Evolutionary conservation across 2,888 invertebrate species (phyloP), one percentile per base, ranked within the genome.

Genomic region (Frankliniella fusca): DNA sequence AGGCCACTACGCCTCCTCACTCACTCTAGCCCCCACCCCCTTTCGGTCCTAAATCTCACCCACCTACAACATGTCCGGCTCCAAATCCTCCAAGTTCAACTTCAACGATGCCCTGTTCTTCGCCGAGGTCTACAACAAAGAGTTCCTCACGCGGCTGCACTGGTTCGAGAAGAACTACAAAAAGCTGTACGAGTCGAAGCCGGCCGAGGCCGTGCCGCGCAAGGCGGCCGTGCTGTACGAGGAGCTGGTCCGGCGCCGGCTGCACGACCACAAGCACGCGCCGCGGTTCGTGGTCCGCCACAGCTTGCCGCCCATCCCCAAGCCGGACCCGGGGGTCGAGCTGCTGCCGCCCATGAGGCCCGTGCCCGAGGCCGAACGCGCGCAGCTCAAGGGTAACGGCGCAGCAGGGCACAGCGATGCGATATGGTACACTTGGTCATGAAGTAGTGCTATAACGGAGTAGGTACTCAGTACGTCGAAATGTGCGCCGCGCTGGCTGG

Each of bases 81-180:
- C 70, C 5, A 70, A 70, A 70, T 70, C 70, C 7, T 70, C 70
- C 70, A 70, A 70, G 70, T 70, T 70, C 23, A 70, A 70, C 70
- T 70, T 70, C 70, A 70, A 70, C 70, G 70, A 70, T 70, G 70
- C 70, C 70, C 70, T 70, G n/a, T 20, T 70, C 70, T 70, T 70
- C 70, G 70, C 70, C 70, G 70, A 70, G 23, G 70, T 70, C n/a
- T 70, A 23, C 70, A 70, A 70, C n/a, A 20, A 23, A 11, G 70
- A 70, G n/a, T 70, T 70, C 70, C 20, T 70, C 70, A n/a, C 70
- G 23, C 70, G 70, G 23, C 70, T 70, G 70, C 70, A 70, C n/a
- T 70, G 70, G 70, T 70, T 70, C 70, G 70, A 70, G 70, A 70
- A 70, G 70, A 70, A 70, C 70, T 70, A 70, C 70, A 70, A 70